These are phyloP conservation scores for Melanotus villosus DNA, from an alignment of 2,888 invertebrate genomes.

Conservation along the genomic window DNA sequence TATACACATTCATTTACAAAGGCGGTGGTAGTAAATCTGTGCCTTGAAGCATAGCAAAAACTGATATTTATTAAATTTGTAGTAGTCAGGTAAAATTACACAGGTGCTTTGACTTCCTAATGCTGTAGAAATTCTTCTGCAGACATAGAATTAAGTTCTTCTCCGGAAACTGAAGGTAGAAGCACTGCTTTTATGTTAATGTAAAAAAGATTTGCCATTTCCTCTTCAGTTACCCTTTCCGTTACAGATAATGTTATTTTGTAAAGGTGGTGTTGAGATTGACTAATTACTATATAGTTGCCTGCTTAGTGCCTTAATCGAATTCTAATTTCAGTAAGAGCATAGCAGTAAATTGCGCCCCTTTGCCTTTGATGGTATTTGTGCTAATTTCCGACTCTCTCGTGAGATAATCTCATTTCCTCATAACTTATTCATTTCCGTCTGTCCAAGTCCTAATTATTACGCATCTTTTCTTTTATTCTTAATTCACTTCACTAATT, in stretches of 20 bases:
- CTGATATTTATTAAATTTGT: no score
- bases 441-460: constrained; percentile 18
- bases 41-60: no score
- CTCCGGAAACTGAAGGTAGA: no score
- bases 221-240: no score
- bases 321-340: constrained; percentile 24
- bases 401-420: constrained; percentile 35
- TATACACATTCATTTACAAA: no score
- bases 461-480: constrained; percentile 28
- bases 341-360: constrained; percentile 7
- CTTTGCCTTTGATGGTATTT: constrained; percentile 21
- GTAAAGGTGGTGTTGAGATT: constrained; percentile 1
- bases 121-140: no score
- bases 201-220: no score
- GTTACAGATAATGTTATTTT: neutral
- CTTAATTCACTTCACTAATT: constrained; percentile 10
- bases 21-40: no score
- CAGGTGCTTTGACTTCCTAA: no score
- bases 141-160: no score
- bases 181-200: no score
- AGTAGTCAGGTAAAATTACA: no score
- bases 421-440: constrained; percentile 34
- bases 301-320: constrained; percentile 10
- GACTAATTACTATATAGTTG: constrained; percentile 9
- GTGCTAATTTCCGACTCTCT: constrained; percentile 33